These are phyloP conservation scores for Cetonia aurata DNA, from an alignment of 2,888 invertebrate genomes.

Conservation along the genomic window DNA sequence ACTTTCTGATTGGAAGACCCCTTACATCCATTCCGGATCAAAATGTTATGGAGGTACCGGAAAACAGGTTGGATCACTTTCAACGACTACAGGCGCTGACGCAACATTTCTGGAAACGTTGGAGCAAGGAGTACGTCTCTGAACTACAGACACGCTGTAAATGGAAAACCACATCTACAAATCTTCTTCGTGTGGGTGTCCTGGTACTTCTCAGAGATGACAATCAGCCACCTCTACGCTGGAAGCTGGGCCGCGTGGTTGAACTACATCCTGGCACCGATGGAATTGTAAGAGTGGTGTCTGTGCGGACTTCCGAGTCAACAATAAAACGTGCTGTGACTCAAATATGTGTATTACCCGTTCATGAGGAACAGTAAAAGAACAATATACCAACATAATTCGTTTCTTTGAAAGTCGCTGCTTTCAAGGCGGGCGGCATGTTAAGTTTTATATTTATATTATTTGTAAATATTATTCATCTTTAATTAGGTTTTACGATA, in stretches of 20 bases:
- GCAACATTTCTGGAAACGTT: conserved; percentile 54
- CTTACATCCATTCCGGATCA: conserved; percentile 50
- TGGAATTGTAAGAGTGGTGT: too few relatives aligned
- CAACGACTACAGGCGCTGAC: conserved; percentile 52
- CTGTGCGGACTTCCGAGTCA: too few relatives aligned
- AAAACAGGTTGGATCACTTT: conserved; percentile 51
- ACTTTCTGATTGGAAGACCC: conserved; percentile 55
- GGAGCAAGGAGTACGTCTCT: conserved; percentile 54
- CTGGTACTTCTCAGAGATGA: not conserved
- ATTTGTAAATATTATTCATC: too few relatives aligned
- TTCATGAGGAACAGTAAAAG: too few relatives aligned
- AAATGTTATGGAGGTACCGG: conserved; percentile 44
- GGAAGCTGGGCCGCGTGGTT: not conserved
- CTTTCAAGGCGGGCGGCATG: too few relatives aligned
- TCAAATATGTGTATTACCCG: too few relatives aligned
- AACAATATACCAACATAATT: too few relatives aligned
- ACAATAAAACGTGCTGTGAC: too few relatives aligned
- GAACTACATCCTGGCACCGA: too few relatives aligned
- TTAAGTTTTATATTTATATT: too few relatives aligned
- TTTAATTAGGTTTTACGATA: too few relatives aligned
- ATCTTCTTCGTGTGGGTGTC: not conserved
- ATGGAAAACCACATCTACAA: not conserved
- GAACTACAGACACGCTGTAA: conserved; percentile 9
- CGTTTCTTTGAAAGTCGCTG: too few relatives aligned
- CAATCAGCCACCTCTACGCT: conserved; percentile 46